phyloP scores from a whole-genome alignment of 2,888 invertebrate genomes.

The Agrotis puta region DNA sequence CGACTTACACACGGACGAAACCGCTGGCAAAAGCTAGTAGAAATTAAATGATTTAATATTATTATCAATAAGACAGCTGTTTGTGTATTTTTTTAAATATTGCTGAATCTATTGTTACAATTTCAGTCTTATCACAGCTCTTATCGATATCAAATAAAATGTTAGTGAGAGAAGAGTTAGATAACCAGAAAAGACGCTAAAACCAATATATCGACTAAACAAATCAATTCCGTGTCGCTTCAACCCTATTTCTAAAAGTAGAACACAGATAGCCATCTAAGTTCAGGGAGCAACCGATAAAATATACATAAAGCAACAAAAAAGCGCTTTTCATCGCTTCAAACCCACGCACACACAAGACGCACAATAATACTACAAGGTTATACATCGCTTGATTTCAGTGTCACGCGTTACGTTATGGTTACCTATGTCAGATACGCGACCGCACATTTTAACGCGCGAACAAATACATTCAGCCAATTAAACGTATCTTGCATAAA shows the following conservation, averaged over 20 bases:
- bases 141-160: too few species aligned
- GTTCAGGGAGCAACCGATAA: conserved; percentile 75
- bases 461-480: conserved; percentile 43
- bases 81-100: too few species aligned
- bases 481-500: conserved; percentile 39
- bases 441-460: conserved; percentile 30
- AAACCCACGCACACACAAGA: conserved; percentile 56
- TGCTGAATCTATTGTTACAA: too few species aligned
- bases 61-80: too few species aligned
- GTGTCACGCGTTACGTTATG: conserved; percentile 58
- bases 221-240: conserved; percentile 11
- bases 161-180: not conserved
- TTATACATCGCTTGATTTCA: conserved; percentile 67
- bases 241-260: conserved; percentile 55
- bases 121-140: too few species aligned
- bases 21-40: too few species aligned
- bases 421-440: conserved; percentile 31
- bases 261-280: conserved; percentile 63
- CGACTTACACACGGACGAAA: too few species aligned
- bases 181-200: not conserved
- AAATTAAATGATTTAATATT: too few species aligned
- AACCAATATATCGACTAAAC: conserved; percentile 20
- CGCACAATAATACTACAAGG: conserved; percentile 66
- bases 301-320: conserved; percentile 58
- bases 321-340: conserved; percentile 69